Conservation (phyloP, 92 coral and sea anemone species). For the Parazoanthus darwini region DNA sequence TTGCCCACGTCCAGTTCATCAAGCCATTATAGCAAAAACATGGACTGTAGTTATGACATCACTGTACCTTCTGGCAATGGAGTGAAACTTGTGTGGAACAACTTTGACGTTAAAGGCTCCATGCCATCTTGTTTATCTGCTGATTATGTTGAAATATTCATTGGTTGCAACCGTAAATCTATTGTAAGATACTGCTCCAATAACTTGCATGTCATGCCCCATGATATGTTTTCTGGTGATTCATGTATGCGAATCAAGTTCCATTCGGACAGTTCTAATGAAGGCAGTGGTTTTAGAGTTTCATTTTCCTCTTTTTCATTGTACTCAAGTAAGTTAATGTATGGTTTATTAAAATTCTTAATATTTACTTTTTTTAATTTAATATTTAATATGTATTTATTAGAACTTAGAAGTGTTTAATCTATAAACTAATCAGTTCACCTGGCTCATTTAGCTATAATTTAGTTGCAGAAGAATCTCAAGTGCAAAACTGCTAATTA, state of each 20-base stretch:
- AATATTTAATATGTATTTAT: too few relatives aligned
- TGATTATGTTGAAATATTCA: conserved; percentile 69
- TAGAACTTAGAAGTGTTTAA: too few relatives aligned
- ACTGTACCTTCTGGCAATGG: conserved; percentile 15
- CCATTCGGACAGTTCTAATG: conserved; percentile 53
- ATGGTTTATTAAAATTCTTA: neutral
- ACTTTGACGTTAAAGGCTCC: conserved; percentile 65
- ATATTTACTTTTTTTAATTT: neutral
- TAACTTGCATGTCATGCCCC: conserved; percentile 46
- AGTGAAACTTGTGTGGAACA: conserved; percentile 56
- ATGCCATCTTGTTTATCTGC: conserved; percentile 59
- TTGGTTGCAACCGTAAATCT: conserved; percentile 61
- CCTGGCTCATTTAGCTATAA: too few relatives aligned
- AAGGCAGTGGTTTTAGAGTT: conserved; percentile 60
- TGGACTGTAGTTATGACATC: conserved; percentile 62
- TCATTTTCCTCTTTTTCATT: neutral
- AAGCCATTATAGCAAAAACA: conserved; percentile 43
- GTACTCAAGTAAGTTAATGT: conserved; percentile 36
- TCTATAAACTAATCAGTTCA: too few relatives aligned
- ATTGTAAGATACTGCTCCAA: conserved; percentile 74
- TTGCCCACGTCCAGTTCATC: neutral
- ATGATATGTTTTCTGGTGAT: conserved; percentile 66
- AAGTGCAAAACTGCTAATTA: too few relatives aligned
- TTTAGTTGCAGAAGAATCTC: too few relatives aligned
- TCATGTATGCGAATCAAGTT: conserved; percentile 61